phyloP scores from a whole-genome alignment of 2,113 vertebrate genomes.

The Tupaia tana region DNA sequence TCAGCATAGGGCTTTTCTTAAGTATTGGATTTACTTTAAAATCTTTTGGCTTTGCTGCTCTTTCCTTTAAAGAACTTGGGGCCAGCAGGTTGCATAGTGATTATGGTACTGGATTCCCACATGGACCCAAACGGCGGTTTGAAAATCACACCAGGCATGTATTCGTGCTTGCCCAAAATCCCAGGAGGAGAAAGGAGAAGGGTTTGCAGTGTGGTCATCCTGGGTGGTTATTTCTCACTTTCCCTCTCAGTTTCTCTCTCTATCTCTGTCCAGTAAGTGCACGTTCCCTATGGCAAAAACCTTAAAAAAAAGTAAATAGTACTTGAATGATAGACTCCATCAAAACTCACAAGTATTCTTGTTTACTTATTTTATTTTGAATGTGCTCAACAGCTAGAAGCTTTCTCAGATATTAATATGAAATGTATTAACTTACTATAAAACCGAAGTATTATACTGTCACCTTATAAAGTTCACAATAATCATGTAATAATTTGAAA shows the following conservation, averaged over 20 bases:
- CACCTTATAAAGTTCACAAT: background rate
- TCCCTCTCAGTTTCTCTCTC: too few species aligned
- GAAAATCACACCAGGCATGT: too few species aligned
- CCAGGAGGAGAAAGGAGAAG: too few species aligned
- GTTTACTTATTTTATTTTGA: background rate
- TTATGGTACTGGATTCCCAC: too few species aligned
- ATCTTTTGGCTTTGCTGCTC: background rate
- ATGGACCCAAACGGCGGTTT: too few species aligned
- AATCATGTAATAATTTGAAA: background rate
- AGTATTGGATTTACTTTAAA: background rate
- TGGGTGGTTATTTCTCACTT: too few species aligned
- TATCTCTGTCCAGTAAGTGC: too few species aligned
- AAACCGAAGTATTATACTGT: background rate
- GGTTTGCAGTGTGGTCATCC: too few species aligned
- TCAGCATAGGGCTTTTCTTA: background rate
- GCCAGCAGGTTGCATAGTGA: too few species aligned
- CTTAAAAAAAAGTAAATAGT: background rate
- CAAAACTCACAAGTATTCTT: background rate
- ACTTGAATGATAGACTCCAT: background rate
- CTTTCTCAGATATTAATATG: background rate
- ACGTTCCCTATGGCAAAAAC: too few species aligned
- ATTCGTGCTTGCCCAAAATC: too few species aligned
- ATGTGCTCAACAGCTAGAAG: background rate
- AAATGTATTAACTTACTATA: background rate
- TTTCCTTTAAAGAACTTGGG: background rate